Evolutionary conservation across 2,113 vertebrate genomes (phyloP).

Genomic region (Bothrops jararaca): DNA sequence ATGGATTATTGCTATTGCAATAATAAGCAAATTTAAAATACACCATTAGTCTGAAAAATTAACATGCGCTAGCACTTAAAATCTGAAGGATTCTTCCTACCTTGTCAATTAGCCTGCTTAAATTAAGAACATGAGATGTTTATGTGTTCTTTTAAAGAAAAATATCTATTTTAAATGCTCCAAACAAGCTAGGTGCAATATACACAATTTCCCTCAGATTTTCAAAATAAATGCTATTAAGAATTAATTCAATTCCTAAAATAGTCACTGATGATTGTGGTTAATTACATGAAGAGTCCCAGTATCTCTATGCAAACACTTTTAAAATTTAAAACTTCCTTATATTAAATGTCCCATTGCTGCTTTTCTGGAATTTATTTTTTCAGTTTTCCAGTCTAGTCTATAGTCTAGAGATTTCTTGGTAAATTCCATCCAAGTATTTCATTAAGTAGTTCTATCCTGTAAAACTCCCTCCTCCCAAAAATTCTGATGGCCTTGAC

Average conservation of each 20-base stretch:
- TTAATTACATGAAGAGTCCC: neutral
- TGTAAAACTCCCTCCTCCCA: neutral
- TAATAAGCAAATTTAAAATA: neutral
- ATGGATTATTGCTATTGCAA: neutral
- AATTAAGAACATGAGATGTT: neutral
- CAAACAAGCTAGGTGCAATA: neutral
- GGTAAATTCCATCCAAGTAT: neutral
- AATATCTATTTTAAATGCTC: neutral
- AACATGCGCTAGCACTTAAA: neutral
- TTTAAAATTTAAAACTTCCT: neutral
- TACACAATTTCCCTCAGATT: neutral
- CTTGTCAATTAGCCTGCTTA: neutral
- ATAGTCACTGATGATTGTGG: neutral
- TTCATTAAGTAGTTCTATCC: neutral
- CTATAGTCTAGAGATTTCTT: neutral
- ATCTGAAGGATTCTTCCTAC: neutral
- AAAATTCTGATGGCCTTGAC: neutral
- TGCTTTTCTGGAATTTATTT: neutral
- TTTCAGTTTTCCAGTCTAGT: neutral
- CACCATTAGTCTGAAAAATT: neutral
- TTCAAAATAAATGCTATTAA: neutral
- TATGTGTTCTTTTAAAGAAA: neutral
- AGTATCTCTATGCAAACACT: neutral
- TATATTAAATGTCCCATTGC: neutral
- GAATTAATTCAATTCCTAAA: neutral